Evolutionary conservation across 2,797 vertebrate genomes (phyloP).

Genomic region (Cephalopachus bancanus): DNA sequence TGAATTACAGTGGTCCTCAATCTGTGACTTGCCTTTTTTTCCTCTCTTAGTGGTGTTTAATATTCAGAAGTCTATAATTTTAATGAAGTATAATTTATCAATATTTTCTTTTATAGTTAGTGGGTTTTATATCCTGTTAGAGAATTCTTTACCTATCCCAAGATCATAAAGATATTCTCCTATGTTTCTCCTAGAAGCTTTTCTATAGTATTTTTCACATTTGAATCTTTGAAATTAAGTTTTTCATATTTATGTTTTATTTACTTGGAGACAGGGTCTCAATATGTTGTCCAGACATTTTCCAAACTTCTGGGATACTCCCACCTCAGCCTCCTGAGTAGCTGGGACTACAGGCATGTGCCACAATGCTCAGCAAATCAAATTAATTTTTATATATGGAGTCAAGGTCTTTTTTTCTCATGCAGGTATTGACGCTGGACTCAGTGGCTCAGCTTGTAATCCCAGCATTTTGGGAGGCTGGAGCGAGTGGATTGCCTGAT

Average conservation of each 20-base stretch:
- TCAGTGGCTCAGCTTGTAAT: too few species aligned
- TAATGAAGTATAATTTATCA: conserved; percentile 1
- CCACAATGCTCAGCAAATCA: neutral
- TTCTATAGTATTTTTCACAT: neutral
- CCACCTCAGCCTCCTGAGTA: neutral
- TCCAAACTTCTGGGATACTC: neutral
- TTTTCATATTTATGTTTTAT: neutral
- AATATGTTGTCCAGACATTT: neutral
- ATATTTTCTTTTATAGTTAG: neutral
- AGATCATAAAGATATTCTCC: neutral
- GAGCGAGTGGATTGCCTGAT: too few species aligned
- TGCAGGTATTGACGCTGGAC: neutral
- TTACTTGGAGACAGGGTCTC: neutral
- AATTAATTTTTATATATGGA: conserved; percentile 9
- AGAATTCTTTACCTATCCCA: conserved; percentile 34
- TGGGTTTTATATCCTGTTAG: neutral
- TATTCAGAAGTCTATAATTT: neutral
- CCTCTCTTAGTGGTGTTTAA: neutral
- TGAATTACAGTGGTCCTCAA: neutral
- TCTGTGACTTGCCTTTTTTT: neutral
- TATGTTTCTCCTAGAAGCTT: neutral
- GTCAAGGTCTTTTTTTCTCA: neutral
- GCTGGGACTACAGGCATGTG: neutral
- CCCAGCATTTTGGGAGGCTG: too few species aligned
- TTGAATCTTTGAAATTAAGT: neutral